phyloP scores from a whole-genome alignment of 1,140 invertebrate genomes.

The Melitaea cinxia region DNA sequence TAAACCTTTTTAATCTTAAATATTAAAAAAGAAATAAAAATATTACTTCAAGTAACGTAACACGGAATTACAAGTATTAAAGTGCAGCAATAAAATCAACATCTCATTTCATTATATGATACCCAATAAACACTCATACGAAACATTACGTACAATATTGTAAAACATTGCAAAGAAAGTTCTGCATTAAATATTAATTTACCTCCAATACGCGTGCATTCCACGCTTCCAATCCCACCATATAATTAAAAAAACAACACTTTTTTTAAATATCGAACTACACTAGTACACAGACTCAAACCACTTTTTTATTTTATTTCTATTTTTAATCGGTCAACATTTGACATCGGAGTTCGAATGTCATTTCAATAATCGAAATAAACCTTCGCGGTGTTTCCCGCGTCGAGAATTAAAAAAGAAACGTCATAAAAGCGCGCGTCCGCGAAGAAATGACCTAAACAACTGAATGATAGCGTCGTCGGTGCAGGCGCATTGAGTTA shows the following conservation, averaged over 20 bases:
- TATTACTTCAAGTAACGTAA: not conserved
- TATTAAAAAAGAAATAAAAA: not conserved
- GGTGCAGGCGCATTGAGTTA: slow-evolving; percentile 39
- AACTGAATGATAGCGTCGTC: slow-evolving; percentile 51
- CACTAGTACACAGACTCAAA: not conserved
- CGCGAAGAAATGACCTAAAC: slow-evolving; percentile 52
- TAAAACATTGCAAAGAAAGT: slow-evolving; percentile 38
- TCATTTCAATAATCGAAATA: slow-evolving; percentile 6
- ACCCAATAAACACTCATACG: slow-evolving; percentile 14
- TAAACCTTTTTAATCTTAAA: no score
- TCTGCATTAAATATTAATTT: slow-evolving; percentile 41
- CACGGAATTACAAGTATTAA: not conserved
- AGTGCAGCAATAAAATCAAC: not conserved
- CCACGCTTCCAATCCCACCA: slow-evolving; percentile 13
- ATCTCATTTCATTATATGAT: slow-evolving; percentile 2
- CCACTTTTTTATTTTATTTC: not conserved
- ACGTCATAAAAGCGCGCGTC: slow-evolving; percentile 37
- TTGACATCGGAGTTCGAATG: not conserved
- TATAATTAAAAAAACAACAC: slow-evolving; percentile 12
- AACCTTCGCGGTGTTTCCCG: slow-evolving; percentile 9
- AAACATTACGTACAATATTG: slow-evolving; percentile 28
- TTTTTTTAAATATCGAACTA: slow-evolving; percentile 8
- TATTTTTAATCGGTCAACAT: slow-evolving; percentile 6
- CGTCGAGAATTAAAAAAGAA: not conserved
- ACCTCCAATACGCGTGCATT: slow-evolving; percentile 45